phyloP scores from a whole-genome alignment of 2,888 invertebrate genomes.

The Herminia tarsipennalis region DNA sequence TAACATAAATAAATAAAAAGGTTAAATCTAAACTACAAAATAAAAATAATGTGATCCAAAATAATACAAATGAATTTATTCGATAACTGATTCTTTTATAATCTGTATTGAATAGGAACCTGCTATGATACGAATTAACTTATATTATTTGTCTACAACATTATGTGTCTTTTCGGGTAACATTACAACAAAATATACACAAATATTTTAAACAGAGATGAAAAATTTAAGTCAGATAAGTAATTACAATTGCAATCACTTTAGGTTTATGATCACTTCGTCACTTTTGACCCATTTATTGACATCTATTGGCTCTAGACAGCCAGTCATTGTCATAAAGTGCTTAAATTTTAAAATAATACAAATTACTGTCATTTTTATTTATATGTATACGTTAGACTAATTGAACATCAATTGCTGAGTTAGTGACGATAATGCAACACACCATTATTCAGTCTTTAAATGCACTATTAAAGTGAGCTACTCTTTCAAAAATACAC shows the following conservation, averaged over 20 bases:
- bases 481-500: not conserved
- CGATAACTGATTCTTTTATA: conserved; percentile 54
- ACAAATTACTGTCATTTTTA: conserved; percentile 41
- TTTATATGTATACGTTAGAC: conserved; percentile 25
- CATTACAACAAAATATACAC: no score
- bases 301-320: not conserved
- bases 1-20: no score
- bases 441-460: conserved; percentile 41
- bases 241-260: no score
- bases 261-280: no score
- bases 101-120: conserved; percentile 50
- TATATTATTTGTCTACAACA: no score
- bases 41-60: conserved; percentile 38
- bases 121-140: conserved; percentile 32
- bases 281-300: conserved; percentile 27
- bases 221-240: no score
- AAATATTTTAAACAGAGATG: no score
- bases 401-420: no score
- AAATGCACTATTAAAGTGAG: conserved; percentile 26
- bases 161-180: no score
- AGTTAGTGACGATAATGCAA: conserved; percentile 30
- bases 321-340: conserved; percentile 32
- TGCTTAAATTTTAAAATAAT: conserved; percentile 44
- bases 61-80: conserved; percentile 53
- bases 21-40: conserved; percentile 21